phyloP scores from a whole-genome alignment of 2,797 vertebrate genomes.

The Micrastur ruficollis region DNA sequence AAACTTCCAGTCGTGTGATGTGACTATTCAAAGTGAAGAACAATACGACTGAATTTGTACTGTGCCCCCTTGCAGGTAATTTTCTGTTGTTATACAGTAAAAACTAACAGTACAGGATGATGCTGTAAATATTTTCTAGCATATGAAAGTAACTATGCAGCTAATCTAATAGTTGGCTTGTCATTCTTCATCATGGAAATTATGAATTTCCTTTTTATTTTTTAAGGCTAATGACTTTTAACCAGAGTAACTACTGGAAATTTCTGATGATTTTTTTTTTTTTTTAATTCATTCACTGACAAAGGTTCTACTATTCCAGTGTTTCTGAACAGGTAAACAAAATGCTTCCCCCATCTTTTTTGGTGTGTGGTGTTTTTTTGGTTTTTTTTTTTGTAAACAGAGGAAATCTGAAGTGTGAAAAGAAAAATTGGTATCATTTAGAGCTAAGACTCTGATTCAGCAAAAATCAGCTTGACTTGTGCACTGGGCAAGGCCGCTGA shows the following conservation, averaged over 20 bases:
- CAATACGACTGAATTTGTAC: neutral
- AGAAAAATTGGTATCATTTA: conserved; percentile 49
- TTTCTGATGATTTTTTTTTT: neutral
- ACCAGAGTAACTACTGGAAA: neutral
- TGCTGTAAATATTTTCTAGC: conserved; percentile 6
- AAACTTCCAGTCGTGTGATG: neutral
- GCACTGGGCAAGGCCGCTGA: neutral
- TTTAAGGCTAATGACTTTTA: neutral
- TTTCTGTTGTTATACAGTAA: neutral
- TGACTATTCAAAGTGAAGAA: neutral
- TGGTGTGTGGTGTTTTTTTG: too few species aligned
- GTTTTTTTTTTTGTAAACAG: neutral
- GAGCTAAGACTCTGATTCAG: conserved; percentile 24
- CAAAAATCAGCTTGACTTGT: neutral
- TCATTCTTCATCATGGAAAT: neutral
- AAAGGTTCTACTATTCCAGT: neutral
- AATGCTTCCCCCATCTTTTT: too few species aligned
- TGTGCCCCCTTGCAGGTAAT: neutral
- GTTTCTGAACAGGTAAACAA: conserved; percentile 6
- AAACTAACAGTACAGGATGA: neutral
- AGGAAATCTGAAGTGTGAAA: neutral
- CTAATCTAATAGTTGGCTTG: neutral
- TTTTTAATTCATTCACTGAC: neutral
- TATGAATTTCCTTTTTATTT: neutral
- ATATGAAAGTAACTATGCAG: neutral